These are phyloP conservation scores for Pogonocherus hispidulus DNA, from an alignment of 2,888 invertebrate species.

Conservation along the genomic window DNA sequence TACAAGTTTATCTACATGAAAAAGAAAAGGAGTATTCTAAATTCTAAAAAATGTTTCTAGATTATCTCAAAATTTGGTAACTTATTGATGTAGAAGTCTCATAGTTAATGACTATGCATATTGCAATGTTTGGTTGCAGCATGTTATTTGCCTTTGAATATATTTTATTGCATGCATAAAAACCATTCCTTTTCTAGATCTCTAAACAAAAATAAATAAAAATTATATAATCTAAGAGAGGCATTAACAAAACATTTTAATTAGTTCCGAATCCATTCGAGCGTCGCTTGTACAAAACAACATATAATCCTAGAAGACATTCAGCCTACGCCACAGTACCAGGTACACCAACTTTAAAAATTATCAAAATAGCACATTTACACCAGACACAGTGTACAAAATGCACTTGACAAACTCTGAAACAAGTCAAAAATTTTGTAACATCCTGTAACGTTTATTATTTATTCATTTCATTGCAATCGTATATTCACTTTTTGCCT, in stretches of 20 bases:
- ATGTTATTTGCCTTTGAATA: background rate
- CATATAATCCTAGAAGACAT: slow-evolving; percentile 68
- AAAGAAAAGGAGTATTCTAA: too few species aligned
- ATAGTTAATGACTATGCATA: too few species aligned
- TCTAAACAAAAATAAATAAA: slow-evolving; percentile 4
- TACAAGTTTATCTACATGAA: too few species aligned
- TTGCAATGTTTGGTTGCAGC: background rate
- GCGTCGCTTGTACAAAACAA: slow-evolving; percentile 67
- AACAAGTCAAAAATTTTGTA: background rate
- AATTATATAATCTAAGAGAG: slow-evolving; percentile 11
- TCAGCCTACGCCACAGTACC: slow-evolving; percentile 69
- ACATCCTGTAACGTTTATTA: background rate
- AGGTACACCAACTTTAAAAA: slow-evolving; percentile 54
- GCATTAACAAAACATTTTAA: slow-evolving; percentile 61
- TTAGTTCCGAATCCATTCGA: slow-evolving; percentile 70
- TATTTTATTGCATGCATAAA: slow-evolving; percentile 9
- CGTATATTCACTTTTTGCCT: too few species aligned
- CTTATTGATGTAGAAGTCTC: too few species aligned
- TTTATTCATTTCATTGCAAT: background rate
- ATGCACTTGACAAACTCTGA: slow-evolving; percentile 15
- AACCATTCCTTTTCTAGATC: background rate
- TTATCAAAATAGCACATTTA: slow-evolving; percentile 13
- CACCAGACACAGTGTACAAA: slow-evolving; percentile 29
- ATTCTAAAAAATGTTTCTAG: too few species aligned
- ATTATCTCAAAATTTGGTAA: too few species aligned